These are phyloP conservation scores for Salarias fasciatus DNA, from an alignment of 2,797 vertebrate species.

Conservation along the genomic window DNA sequence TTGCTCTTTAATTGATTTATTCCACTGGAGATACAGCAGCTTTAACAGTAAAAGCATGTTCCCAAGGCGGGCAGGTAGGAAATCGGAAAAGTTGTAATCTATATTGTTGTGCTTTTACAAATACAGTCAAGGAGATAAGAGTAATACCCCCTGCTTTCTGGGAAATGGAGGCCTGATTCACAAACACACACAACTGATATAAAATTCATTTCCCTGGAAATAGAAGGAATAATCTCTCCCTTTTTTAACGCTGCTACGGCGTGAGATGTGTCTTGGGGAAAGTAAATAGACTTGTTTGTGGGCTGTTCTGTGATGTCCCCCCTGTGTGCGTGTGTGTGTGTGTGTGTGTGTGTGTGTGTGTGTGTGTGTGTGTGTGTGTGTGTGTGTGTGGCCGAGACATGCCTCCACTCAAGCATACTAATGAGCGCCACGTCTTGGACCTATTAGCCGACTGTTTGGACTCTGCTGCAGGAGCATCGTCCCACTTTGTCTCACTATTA, in stretches of 20 bases:
- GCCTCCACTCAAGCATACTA: constrained; percentile 10
- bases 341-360: constrained; percentile 8
- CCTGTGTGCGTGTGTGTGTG: constrained; percentile 3
- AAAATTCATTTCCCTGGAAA: constrained; percentile 77
- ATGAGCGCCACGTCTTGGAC: constrained; percentile 9
- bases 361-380: background rate
- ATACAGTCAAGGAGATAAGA: constrained; percentile 76
- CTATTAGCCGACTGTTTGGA: constrained; percentile 27
- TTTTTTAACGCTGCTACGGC: constrained; percentile 56
- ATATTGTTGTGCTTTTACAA: constrained; percentile 73
- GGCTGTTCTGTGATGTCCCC: constrained; percentile 37
- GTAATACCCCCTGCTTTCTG: constrained; percentile 74
- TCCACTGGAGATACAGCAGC: constrained; percentile 46
- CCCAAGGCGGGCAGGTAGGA: constrained; percentile 61
- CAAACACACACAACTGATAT: constrained; percentile 76
- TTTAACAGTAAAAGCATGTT: constrained; percentile 61
- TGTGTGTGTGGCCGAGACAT: constrained; percentile 1
- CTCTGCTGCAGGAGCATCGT: constrained; percentile 19
- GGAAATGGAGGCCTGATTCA: constrained; percentile 77
- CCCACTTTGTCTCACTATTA: background rate
- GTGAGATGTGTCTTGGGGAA: constrained; percentile 51
- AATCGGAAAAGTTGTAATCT: constrained; percentile 72
- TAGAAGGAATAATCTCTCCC: constrained; percentile 67
- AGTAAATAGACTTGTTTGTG: constrained; percentile 62
- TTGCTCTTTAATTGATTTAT: constrained; percentile 74